phyloP scores from a whole-genome alignment of 2,888 invertebrate genomes.

The Parnassius apollo region DNA sequence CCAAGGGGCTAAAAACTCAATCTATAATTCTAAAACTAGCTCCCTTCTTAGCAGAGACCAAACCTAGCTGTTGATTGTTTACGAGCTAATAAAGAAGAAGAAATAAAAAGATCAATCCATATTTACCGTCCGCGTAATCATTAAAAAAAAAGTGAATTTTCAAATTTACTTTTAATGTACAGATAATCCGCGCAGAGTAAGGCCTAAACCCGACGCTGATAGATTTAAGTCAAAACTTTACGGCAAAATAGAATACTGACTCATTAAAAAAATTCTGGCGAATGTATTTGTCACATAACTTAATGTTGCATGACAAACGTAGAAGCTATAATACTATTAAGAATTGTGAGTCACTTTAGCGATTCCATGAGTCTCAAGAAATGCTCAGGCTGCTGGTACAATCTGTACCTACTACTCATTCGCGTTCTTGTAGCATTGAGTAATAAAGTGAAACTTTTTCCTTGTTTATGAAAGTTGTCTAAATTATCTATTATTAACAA shows the following conservation, averaged over 20 bases:
- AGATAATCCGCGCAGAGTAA: too few relatives aligned
- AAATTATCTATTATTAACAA: too few relatives aligned
- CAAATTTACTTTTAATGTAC: too few relatives aligned
- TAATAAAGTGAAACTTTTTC: conserved; percentile 22
- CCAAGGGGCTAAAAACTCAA: too few relatives aligned
- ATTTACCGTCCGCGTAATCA: neutral
- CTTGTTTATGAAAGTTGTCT: conserved; percentile 6
- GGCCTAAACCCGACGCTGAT: too few relatives aligned
- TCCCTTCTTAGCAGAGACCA: too few relatives aligned
- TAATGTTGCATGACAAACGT: conserved; percentile 18
- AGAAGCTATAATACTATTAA: conserved; percentile 16
- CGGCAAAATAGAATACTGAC: neutral
- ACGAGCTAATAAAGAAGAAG: too few relatives aligned
- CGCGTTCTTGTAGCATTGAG: conserved; percentile 14
- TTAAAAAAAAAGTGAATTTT: neutral
- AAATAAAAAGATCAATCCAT: too few relatives aligned
- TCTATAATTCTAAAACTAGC: too few relatives aligned
- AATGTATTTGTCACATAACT: neutral
- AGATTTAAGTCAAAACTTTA: too few relatives aligned
- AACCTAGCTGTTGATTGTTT: too few relatives aligned
- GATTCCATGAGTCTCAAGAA: conserved; percentile 20
- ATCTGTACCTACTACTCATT: conserved; percentile 3
- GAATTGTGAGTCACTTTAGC: conserved; percentile 16
- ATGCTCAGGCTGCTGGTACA: conserved; percentile 14
- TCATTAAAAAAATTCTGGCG: neutral